Evolutionary conservation across 2,888 invertebrate genomes (phyloP).

Genomic region (Aleiodes leptofemur): DNA sequence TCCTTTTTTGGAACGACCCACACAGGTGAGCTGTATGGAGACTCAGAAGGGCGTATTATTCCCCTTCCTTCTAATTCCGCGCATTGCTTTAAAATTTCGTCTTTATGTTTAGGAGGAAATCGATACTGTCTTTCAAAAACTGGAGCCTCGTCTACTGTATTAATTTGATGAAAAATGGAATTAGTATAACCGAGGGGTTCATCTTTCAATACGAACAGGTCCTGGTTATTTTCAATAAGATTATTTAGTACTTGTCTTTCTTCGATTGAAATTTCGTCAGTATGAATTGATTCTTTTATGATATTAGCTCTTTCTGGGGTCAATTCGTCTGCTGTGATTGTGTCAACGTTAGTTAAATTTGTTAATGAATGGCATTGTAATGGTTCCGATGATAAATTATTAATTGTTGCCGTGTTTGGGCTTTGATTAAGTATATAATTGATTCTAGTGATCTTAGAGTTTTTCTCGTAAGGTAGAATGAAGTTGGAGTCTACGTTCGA

Average conservation of each 20-base stretch:
- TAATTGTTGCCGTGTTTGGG: too few relatives aligned
- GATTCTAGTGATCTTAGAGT: too few relatives aligned
- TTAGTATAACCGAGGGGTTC: too few relatives aligned
- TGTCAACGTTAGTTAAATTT: too few relatives aligned
- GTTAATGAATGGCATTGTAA: too few relatives aligned
- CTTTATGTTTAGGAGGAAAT: slow-evolving; percentile 17
- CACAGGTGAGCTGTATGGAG: too few relatives aligned
- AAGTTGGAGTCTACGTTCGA: too few relatives aligned
- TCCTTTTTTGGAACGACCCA: slow-evolving; percentile 47
- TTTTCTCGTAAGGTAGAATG: too few relatives aligned
- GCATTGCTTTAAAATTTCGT: not conserved
- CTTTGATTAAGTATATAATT: too few relatives aligned
- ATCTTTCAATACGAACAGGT: not conserved
- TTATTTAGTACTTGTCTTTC: not conserved
- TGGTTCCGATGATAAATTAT: too few relatives aligned
- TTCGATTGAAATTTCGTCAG: not conserved
- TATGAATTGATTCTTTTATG: not conserved
- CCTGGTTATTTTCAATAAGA: slow-evolving; percentile 12
- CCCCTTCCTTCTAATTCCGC: too few relatives aligned
- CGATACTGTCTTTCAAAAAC: slow-evolving; percentile 21
- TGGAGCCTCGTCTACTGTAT: slow-evolving; percentile 28
- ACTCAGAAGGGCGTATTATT: too few relatives aligned
- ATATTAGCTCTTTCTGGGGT: not conserved
- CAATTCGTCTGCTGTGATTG: not conserved
- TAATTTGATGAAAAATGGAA: slow-evolving; percentile 19